Conservation (phyloP, 64 coral and sea anemone genomes). For the Anthopleura sola region DNA sequence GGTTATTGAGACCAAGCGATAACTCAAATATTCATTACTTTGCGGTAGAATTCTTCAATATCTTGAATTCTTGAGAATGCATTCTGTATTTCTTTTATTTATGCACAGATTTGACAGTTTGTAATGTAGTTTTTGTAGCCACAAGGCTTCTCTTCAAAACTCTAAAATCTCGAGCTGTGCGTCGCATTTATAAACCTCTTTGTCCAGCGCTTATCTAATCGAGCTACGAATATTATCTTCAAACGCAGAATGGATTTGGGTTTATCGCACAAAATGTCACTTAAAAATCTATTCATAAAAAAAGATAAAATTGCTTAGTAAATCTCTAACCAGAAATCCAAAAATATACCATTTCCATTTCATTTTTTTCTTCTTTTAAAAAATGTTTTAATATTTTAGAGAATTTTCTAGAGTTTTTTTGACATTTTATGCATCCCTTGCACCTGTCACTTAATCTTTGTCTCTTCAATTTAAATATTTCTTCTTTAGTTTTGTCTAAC, state of each 20-base stretch:
- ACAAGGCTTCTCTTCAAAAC: not conserved
- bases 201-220: not conserved
- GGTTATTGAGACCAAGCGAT: not conserved
- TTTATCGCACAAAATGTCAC: not conserved
- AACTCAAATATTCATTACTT: not conserved
- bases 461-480: constrained; percentile 4
- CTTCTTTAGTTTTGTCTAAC: not conserved
- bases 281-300: not conserved
- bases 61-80: not conserved
- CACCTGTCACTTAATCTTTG: not conserved
- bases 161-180: not conserved
- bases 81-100: not conserved
- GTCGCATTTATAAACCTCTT: not conserved
- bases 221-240: not conserved
- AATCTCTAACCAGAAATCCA: not conserved
- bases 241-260: not conserved
- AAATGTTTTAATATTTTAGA: not conserved
- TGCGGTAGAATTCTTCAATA: not conserved
- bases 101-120: not conserved
- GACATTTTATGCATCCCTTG: not conserved
- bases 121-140: not conserved
- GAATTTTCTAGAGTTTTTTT: not conserved
- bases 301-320: not conserved
- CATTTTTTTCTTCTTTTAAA: not conserved
- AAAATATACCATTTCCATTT: not conserved